Evolutionary conservation across 2,888 invertebrate genomes (phyloP), one percentile per base, ranked within the genome.

Genomic region (Drosophila fulvimacula): DNA sequence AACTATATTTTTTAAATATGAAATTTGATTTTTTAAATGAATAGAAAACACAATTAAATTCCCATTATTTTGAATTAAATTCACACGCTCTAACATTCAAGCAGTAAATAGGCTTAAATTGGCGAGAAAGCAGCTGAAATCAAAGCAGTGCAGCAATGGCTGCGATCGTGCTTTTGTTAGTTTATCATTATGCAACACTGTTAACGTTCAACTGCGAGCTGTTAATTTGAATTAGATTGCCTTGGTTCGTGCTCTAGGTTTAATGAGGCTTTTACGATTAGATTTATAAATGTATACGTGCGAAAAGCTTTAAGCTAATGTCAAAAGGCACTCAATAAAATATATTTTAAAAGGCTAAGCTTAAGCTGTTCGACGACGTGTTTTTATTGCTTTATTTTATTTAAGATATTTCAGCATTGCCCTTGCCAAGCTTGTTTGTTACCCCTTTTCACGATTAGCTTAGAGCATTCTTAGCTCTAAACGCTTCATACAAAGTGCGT

Each of bases 401-500:
- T 32, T 19, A 9, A 19, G 13, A 32, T 32, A 27, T 10, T 17
- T 27, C 9, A 17, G 34, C 15, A 24, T 11, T 19, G 19, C 19
- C 19, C 1, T 2, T 2, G 49, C 11, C 27, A 32, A 32, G 13
- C 5, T 27, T 6, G 19, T 32, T 32, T 19, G 32, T 41, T 41
- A 32, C 21, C 15, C 30, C 17, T 19, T 32, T 39, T 30, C 11
- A 73, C 15, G 58, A 30, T 30, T 34, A 17, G 15, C 56, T 27
- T 19, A 19, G n/a, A 27, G 46, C 46, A 51, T 34, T n/a, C n/a
- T 58, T n/a, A 13, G n/a, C 17, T 34, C 7, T 49, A 44, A 36
- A 48, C 30, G 46, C 46, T 36, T 41, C 39, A 41, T 57, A 73
- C 62, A 68, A 60, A 60, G 56, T 68, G 55, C 71, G 56, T 57